Evolutionary conservation across 1,140 invertebrate genomes (phyloP).

Genomic region (Drosophila murphyi): DNA sequence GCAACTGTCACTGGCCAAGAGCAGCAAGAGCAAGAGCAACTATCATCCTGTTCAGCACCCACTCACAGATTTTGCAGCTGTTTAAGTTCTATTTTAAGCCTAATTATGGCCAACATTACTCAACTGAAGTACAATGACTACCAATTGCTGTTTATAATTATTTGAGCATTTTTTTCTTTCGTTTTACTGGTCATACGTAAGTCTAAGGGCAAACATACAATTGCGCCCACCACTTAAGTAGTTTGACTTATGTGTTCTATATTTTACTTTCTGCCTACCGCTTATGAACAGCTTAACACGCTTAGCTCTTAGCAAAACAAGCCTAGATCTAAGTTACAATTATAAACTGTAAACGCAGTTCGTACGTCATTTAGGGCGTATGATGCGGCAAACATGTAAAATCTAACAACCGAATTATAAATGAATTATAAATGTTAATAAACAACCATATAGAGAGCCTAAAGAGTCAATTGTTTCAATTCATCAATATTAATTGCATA

Average conservation of each 20-base stretch:
- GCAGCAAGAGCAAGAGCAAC: conserved; percentile 33
- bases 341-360: conserved; percentile 36
- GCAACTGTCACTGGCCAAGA: conserved; percentile 37
- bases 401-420: conserved; percentile 73
- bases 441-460: conserved; percentile 64
- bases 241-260: conserved; percentile 63
- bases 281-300: conserved; percentile 63
- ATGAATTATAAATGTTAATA: conserved; percentile 79
- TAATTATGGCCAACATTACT: conserved; percentile 2
- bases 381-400: conserved; percentile 62
- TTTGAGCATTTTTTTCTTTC: conserved; percentile 32
- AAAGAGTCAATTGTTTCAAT: not conserved
- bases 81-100: conserved; percentile 20
- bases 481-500: too few species aligned
- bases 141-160: conserved; percentile 38
- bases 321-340: conserved; percentile 63
- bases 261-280: conserved; percentile 56
- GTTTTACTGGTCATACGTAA: conserved; percentile 47
- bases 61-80: conserved; percentile 11
- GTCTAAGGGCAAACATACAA: conserved; percentile 41
- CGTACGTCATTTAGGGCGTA: conserved; percentile 45
- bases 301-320: conserved; percentile 66
- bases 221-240: conserved; percentile 49
- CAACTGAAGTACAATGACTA: conserved; percentile 45
- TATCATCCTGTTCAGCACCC: conserved; percentile 4